These are phyloP conservation scores for Orchestia grillus DNA, from an alignment of 1,140 invertebrate genomes.

Conservation along the genomic window DNA sequence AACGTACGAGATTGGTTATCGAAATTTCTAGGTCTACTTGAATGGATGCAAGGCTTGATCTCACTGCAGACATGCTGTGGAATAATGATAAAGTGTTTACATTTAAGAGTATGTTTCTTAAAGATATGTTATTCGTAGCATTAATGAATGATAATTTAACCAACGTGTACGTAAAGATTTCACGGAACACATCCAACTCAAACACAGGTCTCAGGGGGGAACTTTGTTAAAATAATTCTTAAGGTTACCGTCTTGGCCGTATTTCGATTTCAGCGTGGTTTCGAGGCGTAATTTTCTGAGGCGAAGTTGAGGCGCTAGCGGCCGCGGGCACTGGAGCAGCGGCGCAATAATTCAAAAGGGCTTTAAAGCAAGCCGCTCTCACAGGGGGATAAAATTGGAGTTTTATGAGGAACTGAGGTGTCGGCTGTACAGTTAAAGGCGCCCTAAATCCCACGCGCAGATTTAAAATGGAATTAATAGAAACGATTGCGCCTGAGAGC, in stretches of 20 bases:
- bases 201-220: background rate
- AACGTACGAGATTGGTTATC: too few species aligned
- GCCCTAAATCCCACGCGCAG: slow-evolving; percentile 22
- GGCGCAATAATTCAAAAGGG: slow-evolving; percentile 39
- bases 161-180: background rate
- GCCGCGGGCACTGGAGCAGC: background rate
- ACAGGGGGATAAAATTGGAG: slow-evolving; percentile 43
- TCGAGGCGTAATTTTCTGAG: background rate
- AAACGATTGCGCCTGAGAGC: slow-evolving; percentile 38
- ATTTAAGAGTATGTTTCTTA: too few species aligned
- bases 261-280: background rate
- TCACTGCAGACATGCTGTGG: too few species aligned
- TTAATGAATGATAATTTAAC: background rate
- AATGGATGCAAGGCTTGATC: too few species aligned
- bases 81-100: too few species aligned
- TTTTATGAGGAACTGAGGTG: slow-evolving; percentile 54
- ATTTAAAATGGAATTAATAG: slow-evolving; percentile 55
- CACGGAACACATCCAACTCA: background rate
- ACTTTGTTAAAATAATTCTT: background rate
- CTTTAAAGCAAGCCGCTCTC: slow-evolving; percentile 55
- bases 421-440: slow-evolving; percentile 37
- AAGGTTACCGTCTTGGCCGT: background rate
- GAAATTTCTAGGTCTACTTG: too few species aligned
- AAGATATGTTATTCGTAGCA: background rate
- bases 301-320: background rate